These are phyloP conservation scores for Orthosia gracilis DNA, from an alignment of 2,888 invertebrate genomes.

Conservation along the genomic window DNA sequence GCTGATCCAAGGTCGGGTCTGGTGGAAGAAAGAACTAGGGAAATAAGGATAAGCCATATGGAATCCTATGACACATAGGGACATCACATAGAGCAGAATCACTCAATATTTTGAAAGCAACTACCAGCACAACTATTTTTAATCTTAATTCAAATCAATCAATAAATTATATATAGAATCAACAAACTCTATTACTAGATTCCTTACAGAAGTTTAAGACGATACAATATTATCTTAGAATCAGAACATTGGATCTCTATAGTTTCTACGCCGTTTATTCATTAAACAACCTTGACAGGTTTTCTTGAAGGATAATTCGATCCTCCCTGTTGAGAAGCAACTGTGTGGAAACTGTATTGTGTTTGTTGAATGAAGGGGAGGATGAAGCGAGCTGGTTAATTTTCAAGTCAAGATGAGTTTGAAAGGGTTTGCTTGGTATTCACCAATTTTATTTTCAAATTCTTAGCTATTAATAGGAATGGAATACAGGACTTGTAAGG, in stretches of 20 bases:
- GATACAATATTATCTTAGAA: constrained; percentile 28
- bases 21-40: no score
- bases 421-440: background rate
- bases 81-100: no score
- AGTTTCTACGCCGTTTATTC: constrained; percentile 52
- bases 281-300: constrained; percentile 29
- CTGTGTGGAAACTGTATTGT: constrained; percentile 38
- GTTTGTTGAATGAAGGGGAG: constrained; percentile 21
- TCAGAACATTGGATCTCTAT: constrained; percentile 48
- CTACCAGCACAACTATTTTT: background rate
- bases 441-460: constrained; percentile 8
- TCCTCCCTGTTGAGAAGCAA: constrained; percentile 34
- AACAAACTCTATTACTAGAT: background rate
- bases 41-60: no score
- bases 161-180: background rate
- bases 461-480: background rate
- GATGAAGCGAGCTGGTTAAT: constrained; percentile 32
- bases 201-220: background rate
- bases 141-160: background rate
- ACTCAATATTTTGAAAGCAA: no score
- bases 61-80: no score
- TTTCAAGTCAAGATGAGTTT: constrained; percentile 23
- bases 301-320: constrained; percentile 45
- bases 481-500: background rate
- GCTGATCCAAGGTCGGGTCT: no score